These are phyloP conservation scores for Trichacis sp. DNA, from an alignment of 2,888 invertebrate genomes.

Conservation along the genomic window DNA sequence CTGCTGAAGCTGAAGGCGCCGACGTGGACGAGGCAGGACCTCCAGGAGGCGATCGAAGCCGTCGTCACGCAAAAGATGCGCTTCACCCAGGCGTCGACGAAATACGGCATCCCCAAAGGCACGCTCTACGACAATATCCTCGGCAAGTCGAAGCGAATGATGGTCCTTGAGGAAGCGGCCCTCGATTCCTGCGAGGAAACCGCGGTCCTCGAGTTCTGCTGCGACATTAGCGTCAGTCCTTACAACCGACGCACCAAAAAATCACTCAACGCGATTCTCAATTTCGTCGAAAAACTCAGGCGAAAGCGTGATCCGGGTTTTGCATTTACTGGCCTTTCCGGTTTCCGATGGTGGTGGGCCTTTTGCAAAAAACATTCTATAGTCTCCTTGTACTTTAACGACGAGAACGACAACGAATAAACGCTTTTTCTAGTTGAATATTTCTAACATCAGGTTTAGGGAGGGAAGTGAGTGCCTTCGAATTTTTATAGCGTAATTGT, in stretches of 20 bases:
- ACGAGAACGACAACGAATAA: constrained; percentile 65
- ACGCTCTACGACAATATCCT: constrained; percentile 83
- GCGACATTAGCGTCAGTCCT: constrained; percentile 77
- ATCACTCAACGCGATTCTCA: constrained; percentile 74
- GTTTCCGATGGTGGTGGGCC: constrained; percentile 86
- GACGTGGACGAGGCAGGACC: constrained; percentile 80
- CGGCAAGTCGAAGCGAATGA: constrained; percentile 83
- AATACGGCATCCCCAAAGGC: constrained; percentile 81
- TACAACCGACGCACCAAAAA: constrained; percentile 81
- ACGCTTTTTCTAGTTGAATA: too few relatives aligned
- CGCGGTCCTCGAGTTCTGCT: constrained; percentile 79
- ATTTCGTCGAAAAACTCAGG: constrained; percentile 77
- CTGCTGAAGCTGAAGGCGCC: constrained; percentile 81
- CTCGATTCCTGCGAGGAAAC: constrained; percentile 75
- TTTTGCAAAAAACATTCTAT: constrained; percentile 84
- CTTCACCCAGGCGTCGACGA: constrained; percentile 80
- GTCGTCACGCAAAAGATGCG: constrained; percentile 82
- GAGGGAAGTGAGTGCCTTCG: too few relatives aligned
- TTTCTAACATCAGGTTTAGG: background rate
- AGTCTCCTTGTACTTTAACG: constrained; percentile 74
- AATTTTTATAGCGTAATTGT: too few relatives aligned
- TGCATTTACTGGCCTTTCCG: constrained; percentile 77
- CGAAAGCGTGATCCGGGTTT: constrained; percentile 75
- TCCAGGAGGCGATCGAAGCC: constrained; percentile 82
- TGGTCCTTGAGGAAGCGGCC: constrained; percentile 78